A percentile compares a stretch with the other conserved stretches of the same genome.
Conservation (phyloP, 2,797 vertebrate genomes). For the Enteromius afrohamiltoni region DNA sequence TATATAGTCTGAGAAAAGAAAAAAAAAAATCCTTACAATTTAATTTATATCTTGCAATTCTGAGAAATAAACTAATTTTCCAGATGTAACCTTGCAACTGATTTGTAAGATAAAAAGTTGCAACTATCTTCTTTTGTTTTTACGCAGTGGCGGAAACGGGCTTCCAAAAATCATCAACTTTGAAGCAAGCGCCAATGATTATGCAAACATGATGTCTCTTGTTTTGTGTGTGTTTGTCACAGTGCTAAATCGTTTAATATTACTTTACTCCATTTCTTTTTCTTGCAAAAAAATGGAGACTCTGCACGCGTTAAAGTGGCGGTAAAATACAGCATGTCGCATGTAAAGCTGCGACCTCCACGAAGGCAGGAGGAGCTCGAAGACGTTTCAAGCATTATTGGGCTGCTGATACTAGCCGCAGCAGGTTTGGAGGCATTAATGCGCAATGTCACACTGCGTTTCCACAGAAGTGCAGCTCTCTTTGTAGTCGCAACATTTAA, state of each 20-base stretch:
- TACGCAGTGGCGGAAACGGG: background rate
- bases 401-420: constrained; percentile 68
- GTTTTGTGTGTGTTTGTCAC: constrained; percentile 51
- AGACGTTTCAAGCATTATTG: constrained; percentile 63
- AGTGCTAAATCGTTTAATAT: constrained; percentile 60
- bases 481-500: constrained; percentile 24
- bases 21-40: background rate
- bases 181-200: constrained; percentile 40
- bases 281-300: constrained; percentile 30
- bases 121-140: background rate
- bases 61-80: background rate
- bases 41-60: background rate
- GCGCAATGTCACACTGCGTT: background rate
- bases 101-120: background rate
- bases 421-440: background rate
- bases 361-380: constrained; percentile 3
- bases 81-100: background rate
- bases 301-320: background rate
- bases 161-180: constrained; percentile 17
- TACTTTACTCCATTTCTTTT: background rate
- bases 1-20: background rate
- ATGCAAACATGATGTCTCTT: constrained; percentile 36
- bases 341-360: constrained; percentile 35
- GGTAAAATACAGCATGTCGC: constrained; percentile 13
- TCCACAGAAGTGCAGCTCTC: constrained; percentile 56